Base-by-base conservation (phyloP, 64 coral and sea anemone genomes). In the Platygyra sinensis region DNA sequence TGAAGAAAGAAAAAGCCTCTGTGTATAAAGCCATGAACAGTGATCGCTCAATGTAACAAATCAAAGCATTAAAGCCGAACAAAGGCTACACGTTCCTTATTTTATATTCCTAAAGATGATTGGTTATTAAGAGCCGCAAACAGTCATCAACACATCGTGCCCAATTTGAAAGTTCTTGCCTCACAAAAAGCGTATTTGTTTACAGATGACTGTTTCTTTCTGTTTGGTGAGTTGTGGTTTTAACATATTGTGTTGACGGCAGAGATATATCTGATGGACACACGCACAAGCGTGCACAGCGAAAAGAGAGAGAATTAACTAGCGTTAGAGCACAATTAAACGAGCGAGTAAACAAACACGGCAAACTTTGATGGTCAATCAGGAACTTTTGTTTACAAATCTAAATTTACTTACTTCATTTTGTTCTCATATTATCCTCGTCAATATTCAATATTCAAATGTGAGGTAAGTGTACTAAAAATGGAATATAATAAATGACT, bases 101-200 rank as follows among this genome's bases (percentile, higher is more conserved):
- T 22, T 51, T 28, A 29, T 59, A 14, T 25, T 28, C 24, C 24
- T 19, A 49, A 25, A 54, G 52, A 29, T 28, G n/a, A 80, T 61
- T 60, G 74, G 74, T 42, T 77, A 77, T 49, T 49, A 76, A 61
- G 54, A 80, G 6, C 78, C 14, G 55, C 78, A 80, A 80, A 80
- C 54, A 80, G 61, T 80, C 52, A 25, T 14, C n/a, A 80, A 27
- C 52, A 80, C 52, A 80, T 57, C n/a, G 17, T 62, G 50, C 0
- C n/a, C 20, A 79, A 25, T 79, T 50, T n/a, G n/a, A 79, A 79
- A 55, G 24, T 29, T 79, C 76, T 79, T 52, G 24, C 50, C 9
- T 79, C 13, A 79, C 76, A 79, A 79, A 79, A 54, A 79, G 3
- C 10, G 76, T 17, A 49, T 77, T 76, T 77, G 74, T 50, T 19